These are phyloP conservation scores for Diadegma fenestrale DNA, from an alignment of 2,888 invertebrate genomes.

Conservation along the genomic window DNA sequence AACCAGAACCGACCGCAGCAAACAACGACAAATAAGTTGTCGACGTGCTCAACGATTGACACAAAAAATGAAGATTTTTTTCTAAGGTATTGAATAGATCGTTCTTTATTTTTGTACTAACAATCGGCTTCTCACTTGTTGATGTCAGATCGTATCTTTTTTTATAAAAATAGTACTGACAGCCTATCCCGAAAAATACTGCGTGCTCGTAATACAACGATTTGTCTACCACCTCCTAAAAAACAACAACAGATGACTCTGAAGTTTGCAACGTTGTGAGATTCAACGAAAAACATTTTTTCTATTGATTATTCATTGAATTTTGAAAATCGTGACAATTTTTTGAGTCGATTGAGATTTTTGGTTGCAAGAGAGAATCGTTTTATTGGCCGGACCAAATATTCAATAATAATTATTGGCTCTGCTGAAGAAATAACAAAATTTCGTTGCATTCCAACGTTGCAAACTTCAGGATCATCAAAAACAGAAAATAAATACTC, in stretches of 20 bases:
- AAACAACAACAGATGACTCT: constrained; percentile 19
- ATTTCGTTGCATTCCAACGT: no score
- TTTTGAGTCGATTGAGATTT: no score
- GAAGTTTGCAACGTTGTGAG: no score
- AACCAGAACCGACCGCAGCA: neutral
- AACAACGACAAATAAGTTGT: constrained; percentile 11
- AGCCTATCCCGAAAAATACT: constrained; percentile 60
- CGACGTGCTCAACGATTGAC: neutral
- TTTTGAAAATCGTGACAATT: no score
- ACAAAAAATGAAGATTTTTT: neutral
- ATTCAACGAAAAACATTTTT: no score
- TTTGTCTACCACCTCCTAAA: constrained; percentile 1
- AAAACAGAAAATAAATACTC: constrained; percentile 48
- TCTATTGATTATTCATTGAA: no score
- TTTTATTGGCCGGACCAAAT: no score
- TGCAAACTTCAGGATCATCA: no score
- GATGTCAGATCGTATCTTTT: constrained; percentile 26
- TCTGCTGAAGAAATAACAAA: no score
- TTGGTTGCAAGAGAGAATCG: no score
- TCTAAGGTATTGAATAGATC: constrained; percentile 60
- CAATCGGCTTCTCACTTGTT: constrained; percentile 37
- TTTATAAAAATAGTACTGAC: constrained; percentile 38
- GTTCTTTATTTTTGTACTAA: constrained; percentile 67
- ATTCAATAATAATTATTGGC: no score
- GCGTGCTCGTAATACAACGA: constrained; percentile 28